A percentile compares a stretch with the other conserved stretches of the same genome.
These are phyloP conservation scores for Lucifuga dentata DNA, from an alignment of 2,113 vertebrate genomes.

Conservation along the genomic window DNA sequence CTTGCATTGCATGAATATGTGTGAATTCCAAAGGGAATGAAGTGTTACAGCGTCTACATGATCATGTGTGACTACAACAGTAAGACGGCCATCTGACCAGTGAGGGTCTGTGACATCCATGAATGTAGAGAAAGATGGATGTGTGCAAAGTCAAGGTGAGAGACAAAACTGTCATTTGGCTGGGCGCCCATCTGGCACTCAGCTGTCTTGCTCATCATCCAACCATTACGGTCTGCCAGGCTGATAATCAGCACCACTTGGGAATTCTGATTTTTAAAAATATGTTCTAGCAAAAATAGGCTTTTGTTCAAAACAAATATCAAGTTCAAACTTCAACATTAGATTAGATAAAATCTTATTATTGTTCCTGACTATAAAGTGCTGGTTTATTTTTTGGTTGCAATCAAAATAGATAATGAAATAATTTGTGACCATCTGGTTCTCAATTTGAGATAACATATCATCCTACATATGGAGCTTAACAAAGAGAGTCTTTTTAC, in stretches of 20 bases:
- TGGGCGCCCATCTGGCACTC: constrained; percentile 57
- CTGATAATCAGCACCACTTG: constrained; percentile 45
- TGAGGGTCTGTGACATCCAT: constrained; percentile 37
- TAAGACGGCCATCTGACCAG: constrained; percentile 24
- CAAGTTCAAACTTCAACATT: not conserved
- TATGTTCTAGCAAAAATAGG: constrained; percentile 38
- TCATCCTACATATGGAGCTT: constrained; percentile 16
- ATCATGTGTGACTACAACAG: constrained; percentile 38
- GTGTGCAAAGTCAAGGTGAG: constrained; percentile 70
- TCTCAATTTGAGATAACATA: constrained; percentile 17
- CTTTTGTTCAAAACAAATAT: constrained; percentile 27
- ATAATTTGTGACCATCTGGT: constrained; percentile 9
- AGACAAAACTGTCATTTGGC: constrained; percentile 69
- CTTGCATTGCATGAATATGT: constrained; percentile 38
- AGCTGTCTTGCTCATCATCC: constrained; percentile 57
- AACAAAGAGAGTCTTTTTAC: constrained; percentile 45
- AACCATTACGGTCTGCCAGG: constrained; percentile 31
- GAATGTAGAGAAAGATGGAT: constrained; percentile 59
- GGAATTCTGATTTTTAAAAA: constrained; percentile 28
- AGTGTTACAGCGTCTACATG: not conserved
- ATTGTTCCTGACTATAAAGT: no score
- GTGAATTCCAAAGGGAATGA: constrained; percentile 2
- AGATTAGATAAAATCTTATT: no score
- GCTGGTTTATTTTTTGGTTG: not conserved
- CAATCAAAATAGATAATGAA: constrained; percentile 14